A percentile compares a stretch with the other conserved stretches of the same genome.
Conservation (phyloP, 1,140 invertebrate species). For the Drosophila bocki region DNA sequence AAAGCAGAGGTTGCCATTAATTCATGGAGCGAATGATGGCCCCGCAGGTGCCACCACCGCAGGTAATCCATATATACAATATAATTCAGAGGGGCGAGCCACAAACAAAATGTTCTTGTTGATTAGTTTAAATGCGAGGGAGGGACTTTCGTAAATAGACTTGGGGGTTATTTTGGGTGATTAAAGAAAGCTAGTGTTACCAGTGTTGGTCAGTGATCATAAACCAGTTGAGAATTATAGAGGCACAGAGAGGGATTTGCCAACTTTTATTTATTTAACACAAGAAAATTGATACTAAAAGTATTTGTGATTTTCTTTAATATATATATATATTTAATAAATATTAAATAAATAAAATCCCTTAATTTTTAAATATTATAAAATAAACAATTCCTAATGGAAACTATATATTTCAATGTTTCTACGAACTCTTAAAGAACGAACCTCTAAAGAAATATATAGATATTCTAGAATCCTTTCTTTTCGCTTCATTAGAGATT, state of each 20-base stretch:
- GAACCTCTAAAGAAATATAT: background rate
- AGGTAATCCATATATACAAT: conserved; percentile 43
- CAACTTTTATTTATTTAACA: background rate
- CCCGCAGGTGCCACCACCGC: conserved; percentile 8
- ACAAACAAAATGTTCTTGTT: conserved; percentile 46
- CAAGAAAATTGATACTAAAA: background rate
- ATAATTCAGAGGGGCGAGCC: conserved; percentile 41
- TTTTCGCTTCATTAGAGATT: conserved; percentile 8
- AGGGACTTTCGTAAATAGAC: conserved; percentile 2
- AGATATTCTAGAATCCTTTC: background rate
- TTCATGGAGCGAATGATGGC: conserved; percentile 3
- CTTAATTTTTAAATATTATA: no score
- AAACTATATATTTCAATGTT: background rate
- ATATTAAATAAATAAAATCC: no score
- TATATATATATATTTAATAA: background rate
- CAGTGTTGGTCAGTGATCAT: background rate
- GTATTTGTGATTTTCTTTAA: background rate
- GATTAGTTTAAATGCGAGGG: conserved; percentile 51
- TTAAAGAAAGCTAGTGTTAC: no score
- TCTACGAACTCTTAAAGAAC: background rate
- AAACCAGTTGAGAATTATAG: background rate
- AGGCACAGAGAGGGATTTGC: no score
- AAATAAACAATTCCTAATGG: background rate
- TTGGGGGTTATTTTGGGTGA: background rate
- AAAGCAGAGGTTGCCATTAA: conserved; percentile 1